These are phyloP conservation scores for Coilia nasus DNA, from an alignment of 2,797 vertebrate genomes.

Conservation along the genomic window DNA sequence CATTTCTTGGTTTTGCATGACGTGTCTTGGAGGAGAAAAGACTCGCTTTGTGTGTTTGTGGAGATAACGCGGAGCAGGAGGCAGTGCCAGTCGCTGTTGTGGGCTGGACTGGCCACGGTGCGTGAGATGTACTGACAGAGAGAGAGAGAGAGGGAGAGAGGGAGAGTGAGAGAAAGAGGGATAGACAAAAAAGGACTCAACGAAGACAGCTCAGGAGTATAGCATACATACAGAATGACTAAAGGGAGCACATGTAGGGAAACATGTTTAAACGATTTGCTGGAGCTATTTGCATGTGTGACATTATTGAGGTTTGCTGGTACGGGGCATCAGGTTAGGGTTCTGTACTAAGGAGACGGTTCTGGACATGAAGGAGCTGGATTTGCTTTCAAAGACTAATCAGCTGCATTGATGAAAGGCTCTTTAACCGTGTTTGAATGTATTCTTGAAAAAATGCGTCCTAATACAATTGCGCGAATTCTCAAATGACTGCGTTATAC, in stretches of 20 bases:
- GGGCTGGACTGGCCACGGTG: conserved; percentile 75
- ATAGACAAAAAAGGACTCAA: conserved; percentile 66
- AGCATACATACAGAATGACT: conserved; percentile 47
- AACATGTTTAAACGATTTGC: conserved; percentile 58
- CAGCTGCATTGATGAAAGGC: conserved; percentile 55
- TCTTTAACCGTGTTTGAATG: conserved; percentile 53
- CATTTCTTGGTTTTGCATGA: conserved; percentile 83
- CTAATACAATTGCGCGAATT: conserved; percentile 34
- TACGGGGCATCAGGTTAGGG: conserved; percentile 73
- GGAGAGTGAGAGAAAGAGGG: conserved; percentile 17
- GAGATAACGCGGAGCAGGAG: conserved; percentile 73
- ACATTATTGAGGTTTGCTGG: conserved; percentile 65
- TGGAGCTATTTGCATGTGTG: conserved; percentile 59
- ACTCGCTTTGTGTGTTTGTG: conserved; percentile 78
- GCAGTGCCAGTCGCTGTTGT: conserved; percentile 75
- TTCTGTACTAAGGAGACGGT: conserved; percentile 48
- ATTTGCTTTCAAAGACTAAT: conserved; percentile 49
- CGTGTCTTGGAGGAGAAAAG: conserved; percentile 76
- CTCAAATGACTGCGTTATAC: conserved; percentile 43
- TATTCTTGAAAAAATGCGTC: conserved; percentile 33
- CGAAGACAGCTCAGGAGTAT: conserved; percentile 64
- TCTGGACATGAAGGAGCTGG: conserved; percentile 51
- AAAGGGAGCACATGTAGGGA: conserved; percentile 61
- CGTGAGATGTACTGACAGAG: conserved; percentile 74
- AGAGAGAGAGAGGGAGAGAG: conserved; percentile 63